Percentiles rank a stretch among this genome's conserved stretches.
These are phyloP conservation scores for Diarsia dahlii DNA, from an alignment of 2,888 invertebrate species.

Conservation along the genomic window DNA sequence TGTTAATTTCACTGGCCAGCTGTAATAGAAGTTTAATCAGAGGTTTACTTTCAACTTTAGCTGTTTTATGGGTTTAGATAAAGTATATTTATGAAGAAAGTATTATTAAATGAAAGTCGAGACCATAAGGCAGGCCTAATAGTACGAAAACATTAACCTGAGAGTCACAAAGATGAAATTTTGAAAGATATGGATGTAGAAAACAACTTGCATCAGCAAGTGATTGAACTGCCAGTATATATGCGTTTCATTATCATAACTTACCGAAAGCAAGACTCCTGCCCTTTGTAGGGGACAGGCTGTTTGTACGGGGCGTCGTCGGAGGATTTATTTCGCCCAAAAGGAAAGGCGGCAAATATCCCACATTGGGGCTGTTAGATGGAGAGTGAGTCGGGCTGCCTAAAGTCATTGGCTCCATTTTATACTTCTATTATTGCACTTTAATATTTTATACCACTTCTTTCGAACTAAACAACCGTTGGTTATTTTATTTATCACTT, in stretches of 20 bases:
- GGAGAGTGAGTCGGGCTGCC: constrained; percentile 95
- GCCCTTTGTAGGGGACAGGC: constrained; percentile 91
- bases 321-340: constrained; percentile 93
- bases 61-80: background rate
- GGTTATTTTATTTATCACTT: constrained; percentile 44
- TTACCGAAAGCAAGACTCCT: constrained; percentile 90
- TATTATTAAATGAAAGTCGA: background rate
- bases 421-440: constrained; percentile 43
- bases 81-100: background rate
- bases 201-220: background rate
- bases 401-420: constrained; percentile 96
- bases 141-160: background rate
- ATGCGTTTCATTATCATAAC: constrained; percentile 65
- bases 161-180: background rate
- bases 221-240: background rate
- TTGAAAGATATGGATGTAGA: background rate
- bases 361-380: constrained; percentile 92
- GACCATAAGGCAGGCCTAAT: background rate
- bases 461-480: constrained; percentile 45
- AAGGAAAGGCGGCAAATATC: constrained; percentile 94
- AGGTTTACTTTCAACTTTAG: background rate
- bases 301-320: constrained; percentile 90
- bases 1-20: background rate
- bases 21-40: background rate
- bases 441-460: constrained; percentile 11